These are phyloP conservation scores for Nasua narica DNA, from an alignment of 2,797 vertebrate genomes.

Conservation along the genomic window DNA sequence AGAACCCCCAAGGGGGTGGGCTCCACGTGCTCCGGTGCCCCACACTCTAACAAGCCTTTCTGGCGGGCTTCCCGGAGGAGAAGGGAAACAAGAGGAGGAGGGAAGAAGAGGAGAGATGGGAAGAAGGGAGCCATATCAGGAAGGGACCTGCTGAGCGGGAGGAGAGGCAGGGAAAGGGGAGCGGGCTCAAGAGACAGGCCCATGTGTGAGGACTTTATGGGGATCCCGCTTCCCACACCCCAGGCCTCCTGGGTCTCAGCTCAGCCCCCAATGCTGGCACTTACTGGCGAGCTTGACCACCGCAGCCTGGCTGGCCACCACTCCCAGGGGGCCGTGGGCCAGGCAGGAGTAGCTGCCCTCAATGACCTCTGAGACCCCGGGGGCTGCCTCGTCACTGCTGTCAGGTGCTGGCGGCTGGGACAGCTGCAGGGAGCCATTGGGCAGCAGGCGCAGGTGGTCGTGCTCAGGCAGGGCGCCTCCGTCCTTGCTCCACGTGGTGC, in stretches of 20 bases:
- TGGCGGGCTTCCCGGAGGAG: neutral
- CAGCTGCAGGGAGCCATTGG: conserved; percentile 89
- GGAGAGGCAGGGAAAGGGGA: neutral
- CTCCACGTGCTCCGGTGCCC: neutral
- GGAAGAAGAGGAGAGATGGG: neutral
- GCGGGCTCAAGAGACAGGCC: neutral
- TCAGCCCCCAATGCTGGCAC: conserved; percentile 74
- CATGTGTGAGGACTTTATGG: neutral
- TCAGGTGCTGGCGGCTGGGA: conserved; percentile 66
- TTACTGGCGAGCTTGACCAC: conserved; percentile 91
- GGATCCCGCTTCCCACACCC: neutral
- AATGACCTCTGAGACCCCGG: neutral
- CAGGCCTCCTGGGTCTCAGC: neutral
- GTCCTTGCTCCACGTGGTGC: conserved; percentile 92
- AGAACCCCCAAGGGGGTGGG: neutral
- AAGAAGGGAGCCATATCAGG: neutral
- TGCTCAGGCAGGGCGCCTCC: conserved; percentile 83
- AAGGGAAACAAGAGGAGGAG: neutral
- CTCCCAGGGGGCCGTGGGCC: conserved; percentile 87
- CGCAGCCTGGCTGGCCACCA: conserved; percentile 91
- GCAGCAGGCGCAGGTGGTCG: conserved; percentile 84
- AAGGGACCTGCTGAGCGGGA: neutral
- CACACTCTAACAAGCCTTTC: neutral
- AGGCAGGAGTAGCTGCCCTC: conserved; percentile 94
- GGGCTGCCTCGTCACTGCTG: conserved; percentile 55